Evolutionary conservation across 2,888 invertebrate genomes (phyloP).

Genomic region (Heteromyza rotundicornis): DNA sequence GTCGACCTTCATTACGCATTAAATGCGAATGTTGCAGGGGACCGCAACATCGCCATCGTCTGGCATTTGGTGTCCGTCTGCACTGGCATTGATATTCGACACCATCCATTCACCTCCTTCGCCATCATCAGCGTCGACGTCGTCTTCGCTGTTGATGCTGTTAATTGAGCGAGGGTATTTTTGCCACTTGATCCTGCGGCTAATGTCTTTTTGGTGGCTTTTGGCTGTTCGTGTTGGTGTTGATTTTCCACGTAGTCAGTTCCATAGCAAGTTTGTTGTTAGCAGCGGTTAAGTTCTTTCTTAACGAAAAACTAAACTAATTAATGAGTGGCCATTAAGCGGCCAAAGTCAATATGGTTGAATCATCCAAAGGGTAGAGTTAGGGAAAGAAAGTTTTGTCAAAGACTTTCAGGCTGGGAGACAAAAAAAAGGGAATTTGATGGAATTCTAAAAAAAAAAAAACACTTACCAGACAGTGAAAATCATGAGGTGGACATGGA

Average conservation of each 20-base stretch:
- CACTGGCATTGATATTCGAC: background rate
- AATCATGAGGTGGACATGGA: no score
- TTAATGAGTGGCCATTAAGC: conserved; percentile 16
- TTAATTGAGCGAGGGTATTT: conserved; percentile 16
- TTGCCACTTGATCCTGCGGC: conserved; percentile 16
- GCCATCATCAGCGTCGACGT: background rate
- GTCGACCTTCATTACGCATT: conserved; percentile 4
- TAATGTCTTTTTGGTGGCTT: conserved; percentile 2
- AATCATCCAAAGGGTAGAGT: no score
- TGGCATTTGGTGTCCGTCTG: background rate
- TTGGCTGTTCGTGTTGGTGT: no score
- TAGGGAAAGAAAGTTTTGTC: no score
- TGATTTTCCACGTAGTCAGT: background rate
- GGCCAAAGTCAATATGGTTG: conserved; percentile 9
- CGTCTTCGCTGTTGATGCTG: background rate
- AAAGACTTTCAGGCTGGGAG: no score
- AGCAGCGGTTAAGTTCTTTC: no score
- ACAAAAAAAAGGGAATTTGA: no score
- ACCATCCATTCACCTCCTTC: background rate
- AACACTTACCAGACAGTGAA: no score
- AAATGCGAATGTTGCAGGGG: conserved; percentile 5
- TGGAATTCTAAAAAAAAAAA: no score
- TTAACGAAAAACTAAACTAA: conserved; percentile 18
- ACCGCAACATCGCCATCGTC: background rate
- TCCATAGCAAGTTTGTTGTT: background rate